Base-by-base conservation (phyloP, 2,888 invertebrate genomes). In the Pristionchus japonicus region DNA sequence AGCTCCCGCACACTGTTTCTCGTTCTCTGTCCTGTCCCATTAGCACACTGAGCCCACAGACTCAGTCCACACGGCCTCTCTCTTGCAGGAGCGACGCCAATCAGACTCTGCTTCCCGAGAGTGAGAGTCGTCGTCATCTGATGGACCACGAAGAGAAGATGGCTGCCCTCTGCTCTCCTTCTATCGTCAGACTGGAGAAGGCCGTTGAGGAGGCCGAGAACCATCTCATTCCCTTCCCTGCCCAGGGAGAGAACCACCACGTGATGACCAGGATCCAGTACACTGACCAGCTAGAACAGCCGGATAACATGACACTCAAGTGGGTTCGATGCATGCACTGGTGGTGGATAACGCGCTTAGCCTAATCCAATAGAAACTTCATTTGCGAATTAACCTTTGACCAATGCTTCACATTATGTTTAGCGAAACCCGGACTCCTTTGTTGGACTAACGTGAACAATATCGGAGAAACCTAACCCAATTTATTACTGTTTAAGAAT, bases 171-270 rank as follows among this genome's bases (percentile, higher is more conserved):
- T 82, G 52, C 37, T 52, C 49, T 3, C 77, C 77, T 13, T 77
- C 49, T 23, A 83, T 52, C 52, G 49, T 49, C 43, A 31, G 82
- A 34, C 52, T 83, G 52, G 85, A 85, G 64, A 61, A 83, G 20
- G 82, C 49, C 37, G 52, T 83, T 20, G 82, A 34, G 20, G 61
- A 40, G 57, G 85, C 43, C 13, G 57, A 61, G 57, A 40, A 57
- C 64, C 85, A 85, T 43, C 61, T 64, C 15, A 85, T 85, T 52
- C 85, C 85, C 6, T 85, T 85, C 85, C 85, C 85, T 17, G 57
- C 85, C n/a, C 31, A 57, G 40, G 85, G 64, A 3, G 57, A 57
- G n/a, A 85, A 85, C 43, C 85, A 85, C 20, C 85, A 85, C 34
- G 40, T 85, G 7, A 37, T 85, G 37, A 64, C 64, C 4, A 11